Evolutionary conservation across 2,888 invertebrate species (phyloP).

Genomic region (Nudaria mundana): DNA sequence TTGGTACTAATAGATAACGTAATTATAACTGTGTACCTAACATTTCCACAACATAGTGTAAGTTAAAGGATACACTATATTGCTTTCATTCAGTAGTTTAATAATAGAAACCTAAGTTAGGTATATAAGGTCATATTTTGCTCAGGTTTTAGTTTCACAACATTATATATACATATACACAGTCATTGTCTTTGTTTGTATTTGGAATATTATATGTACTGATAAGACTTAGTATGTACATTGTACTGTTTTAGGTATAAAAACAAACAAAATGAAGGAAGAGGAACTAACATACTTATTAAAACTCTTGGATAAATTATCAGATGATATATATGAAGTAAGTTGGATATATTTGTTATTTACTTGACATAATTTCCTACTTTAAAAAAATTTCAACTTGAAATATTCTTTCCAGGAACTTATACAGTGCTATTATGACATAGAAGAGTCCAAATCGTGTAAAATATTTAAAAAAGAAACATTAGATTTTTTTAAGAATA

Average conservation of each 20-base stretch:
- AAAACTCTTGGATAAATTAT: slow-evolving; percentile 59
- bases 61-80: no score
- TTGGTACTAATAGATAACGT: slow-evolving; percentile 40
- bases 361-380: no score
- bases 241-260: slow-evolving; percentile 15
- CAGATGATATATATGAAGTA: slow-evolving; percentile 62
- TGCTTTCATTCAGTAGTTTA: no score
- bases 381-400: no score
- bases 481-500: slow-evolving; percentile 63
- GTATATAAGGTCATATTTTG: no score
- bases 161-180: no score
- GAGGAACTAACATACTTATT: slow-evolving; percentile 70
- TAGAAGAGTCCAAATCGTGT: slow-evolving; percentile 50
- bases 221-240: no score
- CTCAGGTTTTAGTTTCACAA: no score
- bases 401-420: slow-evolving; percentile 56
- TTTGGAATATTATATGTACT: no score
- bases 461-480: slow-evolving; percentile 52
- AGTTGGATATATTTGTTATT: slow-evolving; percentile 15
- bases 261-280: slow-evolving; percentile 56
- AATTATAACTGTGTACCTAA: slow-evolving; percentile 45
- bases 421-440: slow-evolving; percentile 53
- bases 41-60: no score
- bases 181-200: no score
- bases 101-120: no score